Evolutionary conservation across 1,140 invertebrate species (phyloP).

Genomic region (Danaus plexippus): DNA sequence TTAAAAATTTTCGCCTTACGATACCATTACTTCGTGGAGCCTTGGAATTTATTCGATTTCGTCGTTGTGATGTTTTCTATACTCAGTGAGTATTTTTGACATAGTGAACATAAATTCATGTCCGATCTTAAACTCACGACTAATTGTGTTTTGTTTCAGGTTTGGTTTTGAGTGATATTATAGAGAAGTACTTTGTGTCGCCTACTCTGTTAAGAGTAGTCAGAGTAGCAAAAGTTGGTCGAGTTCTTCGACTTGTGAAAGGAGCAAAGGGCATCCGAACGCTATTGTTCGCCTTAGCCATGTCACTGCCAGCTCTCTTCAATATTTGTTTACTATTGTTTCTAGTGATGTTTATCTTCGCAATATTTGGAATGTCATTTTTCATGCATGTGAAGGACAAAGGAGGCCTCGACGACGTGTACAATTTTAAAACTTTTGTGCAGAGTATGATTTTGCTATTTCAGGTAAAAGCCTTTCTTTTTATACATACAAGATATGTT

Average conservation of each 20-base stretch:
- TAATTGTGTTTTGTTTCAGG: constrained; percentile 75
- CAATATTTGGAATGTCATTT: constrained; percentile 99
- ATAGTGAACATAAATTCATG: constrained; percentile 1
- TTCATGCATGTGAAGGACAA: constrained; percentile 98
- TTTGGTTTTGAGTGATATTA: constrained; percentile 94
- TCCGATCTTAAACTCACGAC: constrained; percentile 4
- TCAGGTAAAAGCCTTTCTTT: constrained; percentile 76
- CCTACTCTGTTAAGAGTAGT: constrained; percentile 97
- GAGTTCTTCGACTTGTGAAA: constrained; percentile 96
- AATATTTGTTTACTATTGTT: constrained; percentile 98
- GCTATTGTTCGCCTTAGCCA: constrained; percentile 95
- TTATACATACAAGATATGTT: neutral
- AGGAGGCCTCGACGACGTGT: constrained; percentile 95
- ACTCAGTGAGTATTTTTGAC: constrained; percentile 80
- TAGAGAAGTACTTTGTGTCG: constrained; percentile 98
- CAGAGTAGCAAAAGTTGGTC: constrained; percentile 96
- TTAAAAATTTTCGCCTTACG: constrained; percentile 97
- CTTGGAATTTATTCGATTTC: constrained; percentile 99
- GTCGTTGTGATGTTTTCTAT: constrained; percentile 99
- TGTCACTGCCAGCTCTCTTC: constrained; percentile 97
- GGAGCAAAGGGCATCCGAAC: constrained; percentile 98
- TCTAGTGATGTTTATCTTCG: constrained; percentile 99
- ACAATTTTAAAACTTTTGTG: constrained; percentile 99
- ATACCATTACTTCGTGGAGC: constrained; percentile 98
- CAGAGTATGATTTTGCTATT: constrained; percentile 98